phyloP scores from a whole-genome alignment of 2,113 vertebrate genomes.

The Sceloporus undulatus region DNA sequence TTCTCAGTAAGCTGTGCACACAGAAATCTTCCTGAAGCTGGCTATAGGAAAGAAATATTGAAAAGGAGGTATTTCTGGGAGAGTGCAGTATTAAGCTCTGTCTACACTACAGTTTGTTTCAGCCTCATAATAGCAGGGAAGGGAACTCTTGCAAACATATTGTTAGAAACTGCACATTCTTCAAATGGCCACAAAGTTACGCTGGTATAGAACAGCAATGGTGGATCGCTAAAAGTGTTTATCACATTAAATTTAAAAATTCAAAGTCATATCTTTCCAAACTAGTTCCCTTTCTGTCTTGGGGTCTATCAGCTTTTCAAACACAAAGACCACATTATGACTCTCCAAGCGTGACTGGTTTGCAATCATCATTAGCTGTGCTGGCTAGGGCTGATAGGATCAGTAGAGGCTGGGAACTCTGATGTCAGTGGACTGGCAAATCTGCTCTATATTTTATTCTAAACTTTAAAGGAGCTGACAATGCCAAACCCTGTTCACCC shows the following conservation, averaged over 20 bases:
- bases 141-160: neutral
- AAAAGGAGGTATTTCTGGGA: neutral
- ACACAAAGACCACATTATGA: neutral
- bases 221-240: neutral
- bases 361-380: neutral
- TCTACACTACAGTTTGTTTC: neutral
- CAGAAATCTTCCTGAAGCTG: neutral
- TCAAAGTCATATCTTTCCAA: neutral
- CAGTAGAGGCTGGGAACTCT: too few species aligned
- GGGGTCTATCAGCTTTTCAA: too few species aligned
- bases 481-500: too few species aligned
- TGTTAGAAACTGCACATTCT: neutral
- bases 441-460: too few species aligned
- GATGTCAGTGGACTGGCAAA: too few species aligned
- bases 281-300: neutral
- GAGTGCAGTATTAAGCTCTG: neutral
- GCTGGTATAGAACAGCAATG: neutral
- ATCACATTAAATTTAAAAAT: neutral
- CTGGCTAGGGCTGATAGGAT: too few species aligned
- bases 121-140: neutral
- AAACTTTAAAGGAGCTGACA: too few species aligned
- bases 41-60: neutral
- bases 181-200: neutral
- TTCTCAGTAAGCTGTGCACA: neutral
- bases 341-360: too few species aligned